Evolutionary conservation across 2,888 invertebrate species (phyloP).

Genomic region (Cataglyphis altisquamis): DNA sequence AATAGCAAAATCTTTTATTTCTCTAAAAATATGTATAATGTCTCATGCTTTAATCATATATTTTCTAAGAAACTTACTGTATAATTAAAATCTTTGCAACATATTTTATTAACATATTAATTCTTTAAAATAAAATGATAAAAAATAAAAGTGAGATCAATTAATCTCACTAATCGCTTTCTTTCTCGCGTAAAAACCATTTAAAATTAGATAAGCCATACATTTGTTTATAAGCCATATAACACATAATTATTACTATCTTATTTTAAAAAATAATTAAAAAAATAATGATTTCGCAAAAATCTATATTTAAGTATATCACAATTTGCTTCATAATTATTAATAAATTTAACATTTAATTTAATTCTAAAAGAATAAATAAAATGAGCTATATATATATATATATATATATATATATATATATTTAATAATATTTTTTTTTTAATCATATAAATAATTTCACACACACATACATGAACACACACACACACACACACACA

Average conservation of each 20-base stretch:
- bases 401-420: not conserved
- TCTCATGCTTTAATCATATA: not conserved
- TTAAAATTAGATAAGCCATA: not conserved
- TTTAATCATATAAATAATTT: too few species aligned
- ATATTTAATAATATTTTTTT: not conserved
- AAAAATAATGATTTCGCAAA: not conserved
- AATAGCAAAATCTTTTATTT: not conserved
- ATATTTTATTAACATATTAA: not conserved
- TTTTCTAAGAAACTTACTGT: not conserved
- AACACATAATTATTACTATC: not conserved
- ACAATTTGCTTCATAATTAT: not conserved
- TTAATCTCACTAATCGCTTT: not conserved
- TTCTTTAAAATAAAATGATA: not conserved
- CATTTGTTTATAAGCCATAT: too few species aligned
- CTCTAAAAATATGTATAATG: not conserved
- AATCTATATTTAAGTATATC: not conserved
- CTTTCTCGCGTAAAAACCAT: not conserved
- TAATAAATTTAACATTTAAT: not conserved
- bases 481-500: too few species aligned
- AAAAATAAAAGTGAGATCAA: not conserved
- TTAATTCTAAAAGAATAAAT: not conserved
- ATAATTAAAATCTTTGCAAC: conserved; percentile 3
- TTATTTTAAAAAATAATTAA: too few species aligned
- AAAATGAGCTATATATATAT: too few species aligned
- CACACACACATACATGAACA: too few species aligned